A percentile compares a stretch with the other conserved stretches of the same genome.
Evolutionary conservation across 1,140 invertebrate genomes (phyloP).

Genomic region (Campoletis sonorensis): DNA sequence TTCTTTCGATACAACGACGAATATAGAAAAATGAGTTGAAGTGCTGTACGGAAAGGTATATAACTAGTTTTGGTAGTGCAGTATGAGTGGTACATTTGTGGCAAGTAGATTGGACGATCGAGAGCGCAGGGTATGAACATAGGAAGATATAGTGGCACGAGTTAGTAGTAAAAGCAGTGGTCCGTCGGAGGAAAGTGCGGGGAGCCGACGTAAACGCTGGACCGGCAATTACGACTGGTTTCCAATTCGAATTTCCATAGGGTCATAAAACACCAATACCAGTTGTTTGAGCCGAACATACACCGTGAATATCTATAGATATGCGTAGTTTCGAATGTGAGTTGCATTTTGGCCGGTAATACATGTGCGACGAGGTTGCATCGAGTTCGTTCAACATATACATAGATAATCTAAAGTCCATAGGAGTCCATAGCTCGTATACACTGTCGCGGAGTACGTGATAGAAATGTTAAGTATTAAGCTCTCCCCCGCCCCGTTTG

Average conservation of each 20-base stretch:
- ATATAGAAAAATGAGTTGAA: too few relatives aligned
- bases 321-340: neutral
- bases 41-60: too few relatives aligned
- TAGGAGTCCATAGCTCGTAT: slow-evolving; percentile 8
- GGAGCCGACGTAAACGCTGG: slow-evolving; percentile 17
- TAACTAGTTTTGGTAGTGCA: too few relatives aligned
- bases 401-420: neutral
- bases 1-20: neutral
- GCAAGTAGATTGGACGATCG: slow-evolving; percentile 19
- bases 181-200: slow-evolving; percentile 3
- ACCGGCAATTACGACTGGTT: slow-evolving; percentile 47
- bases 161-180: slow-evolving; percentile 12
- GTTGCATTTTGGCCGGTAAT: slow-evolving; percentile 7
- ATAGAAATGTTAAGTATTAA: slow-evolving; percentile 36
- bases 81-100: neutral
- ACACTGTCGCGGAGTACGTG: neutral
- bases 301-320: neutral
- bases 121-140: neutral
- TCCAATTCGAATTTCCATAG: slow-evolving; percentile 50
- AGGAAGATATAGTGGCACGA: neutral
- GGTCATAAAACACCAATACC: slow-evolving; percentile 43
- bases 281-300: slow-evolving; percentile 12
- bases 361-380: neutral
- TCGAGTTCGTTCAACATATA: neutral
- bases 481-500: neutral